phyloP scores from a whole-genome alignment of 2,113 vertebrate genomes.

The Hassar affinis region DNA sequence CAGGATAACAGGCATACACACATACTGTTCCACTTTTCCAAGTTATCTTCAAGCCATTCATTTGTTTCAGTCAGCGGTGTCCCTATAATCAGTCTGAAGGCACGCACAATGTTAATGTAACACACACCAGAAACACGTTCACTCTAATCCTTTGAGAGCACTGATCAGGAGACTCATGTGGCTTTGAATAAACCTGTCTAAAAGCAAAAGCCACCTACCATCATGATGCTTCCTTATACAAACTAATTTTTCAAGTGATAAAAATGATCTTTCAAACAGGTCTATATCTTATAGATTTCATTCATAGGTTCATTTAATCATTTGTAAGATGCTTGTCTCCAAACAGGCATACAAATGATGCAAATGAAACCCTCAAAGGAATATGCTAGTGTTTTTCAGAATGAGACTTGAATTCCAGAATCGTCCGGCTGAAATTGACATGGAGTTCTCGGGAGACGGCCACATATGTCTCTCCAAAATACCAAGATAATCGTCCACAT shows the following conservation, averaged over 20 bases:
- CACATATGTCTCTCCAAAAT: too few relatives aligned
- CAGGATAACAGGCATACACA: background rate
- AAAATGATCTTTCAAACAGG: background rate
- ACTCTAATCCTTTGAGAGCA: background rate
- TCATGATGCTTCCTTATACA: background rate
- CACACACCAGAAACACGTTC: conserved; percentile 1
- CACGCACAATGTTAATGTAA: background rate
- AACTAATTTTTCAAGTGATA: background rate
- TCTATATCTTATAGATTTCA: background rate
- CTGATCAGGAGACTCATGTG: background rate
- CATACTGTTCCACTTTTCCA: conserved; percentile 35
- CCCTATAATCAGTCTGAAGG: conserved; percentile 23
- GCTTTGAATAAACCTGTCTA: background rate
- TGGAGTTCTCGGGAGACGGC: too few relatives aligned
- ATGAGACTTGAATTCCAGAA: too few relatives aligned
- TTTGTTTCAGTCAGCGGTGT: conserved; percentile 2
- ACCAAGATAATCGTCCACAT: too few relatives aligned
- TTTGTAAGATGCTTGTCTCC: background rate
- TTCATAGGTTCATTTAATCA: background rate
- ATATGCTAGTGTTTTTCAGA: background rate
- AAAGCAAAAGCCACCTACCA: background rate
- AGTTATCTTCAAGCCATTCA: conserved; percentile 14
- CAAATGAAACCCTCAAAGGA: background rate
- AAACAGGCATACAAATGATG: background rate
- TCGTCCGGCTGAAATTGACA: too few relatives aligned